Conservation (phyloP, 2,797 vertebrate species). For the Pseudochaenichthys georgianus region DNA sequence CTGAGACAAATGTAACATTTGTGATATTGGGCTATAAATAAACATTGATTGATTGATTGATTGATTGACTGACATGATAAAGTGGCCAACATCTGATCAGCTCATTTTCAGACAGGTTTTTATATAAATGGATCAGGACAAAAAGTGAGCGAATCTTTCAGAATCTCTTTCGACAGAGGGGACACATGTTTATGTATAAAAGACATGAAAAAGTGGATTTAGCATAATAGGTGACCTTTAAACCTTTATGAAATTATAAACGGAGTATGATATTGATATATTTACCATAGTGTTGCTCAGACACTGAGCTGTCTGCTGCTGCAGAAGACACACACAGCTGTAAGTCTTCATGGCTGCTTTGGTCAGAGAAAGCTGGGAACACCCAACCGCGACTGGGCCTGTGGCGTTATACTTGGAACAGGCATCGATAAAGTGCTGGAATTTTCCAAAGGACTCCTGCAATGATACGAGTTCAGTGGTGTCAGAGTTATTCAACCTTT, state of each 20-base stretch:
- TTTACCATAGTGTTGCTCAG: conserved; percentile 37
- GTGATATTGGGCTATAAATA: too few species aligned
- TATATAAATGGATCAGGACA: too few species aligned
- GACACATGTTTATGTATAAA: too few species aligned
- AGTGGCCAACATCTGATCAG: too few species aligned
- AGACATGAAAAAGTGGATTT: too few species aligned
- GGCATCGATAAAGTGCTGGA: conserved; percentile 58
- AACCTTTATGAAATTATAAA: not conserved
- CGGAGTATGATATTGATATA: not conserved
- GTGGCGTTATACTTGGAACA: not conserved
- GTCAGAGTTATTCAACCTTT: not conserved
- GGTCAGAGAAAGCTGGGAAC: conserved; percentile 34
- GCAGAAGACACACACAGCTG: not conserved
- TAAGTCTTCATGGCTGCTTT: conserved; percentile 28
- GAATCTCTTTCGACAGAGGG: too few species aligned
- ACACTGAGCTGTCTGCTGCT: not conserved
- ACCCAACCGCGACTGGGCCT: not conserved
- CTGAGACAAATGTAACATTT: too few species aligned
- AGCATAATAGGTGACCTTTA: too few species aligned
- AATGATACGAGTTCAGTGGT: not conserved
- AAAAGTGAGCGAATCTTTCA: too few species aligned
- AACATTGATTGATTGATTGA: too few species aligned
- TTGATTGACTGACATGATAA: too few species aligned
- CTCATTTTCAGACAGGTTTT: too few species aligned
- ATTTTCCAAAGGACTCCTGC: conserved; percentile 64